These are phyloP conservation scores for Mesorhabditis spiculigera DNA, from an alignment of 2,888 invertebrate genomes.

Conservation along the genomic window DNA sequence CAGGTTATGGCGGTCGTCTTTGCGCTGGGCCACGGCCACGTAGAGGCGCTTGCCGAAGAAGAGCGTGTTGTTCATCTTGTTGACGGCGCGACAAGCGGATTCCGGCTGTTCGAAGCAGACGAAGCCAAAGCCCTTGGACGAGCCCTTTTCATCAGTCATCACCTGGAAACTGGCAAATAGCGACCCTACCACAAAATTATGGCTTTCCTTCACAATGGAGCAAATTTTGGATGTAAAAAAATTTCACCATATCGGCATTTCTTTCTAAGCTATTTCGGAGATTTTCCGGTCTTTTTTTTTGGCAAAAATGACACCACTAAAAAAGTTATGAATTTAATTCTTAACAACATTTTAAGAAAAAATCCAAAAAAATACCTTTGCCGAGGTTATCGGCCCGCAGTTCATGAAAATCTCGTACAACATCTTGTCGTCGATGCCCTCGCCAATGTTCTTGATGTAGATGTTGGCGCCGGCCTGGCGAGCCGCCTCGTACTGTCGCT, in stretches of 20 bases:
- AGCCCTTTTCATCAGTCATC: conserved; percentile 81
- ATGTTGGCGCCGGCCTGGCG: conserved; percentile 82
- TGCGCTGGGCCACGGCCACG: conserved; percentile 95
- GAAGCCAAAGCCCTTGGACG: conserved; percentile 85
- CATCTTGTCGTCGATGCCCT: conserved; percentile 92
- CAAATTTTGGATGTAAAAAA: too few species aligned
- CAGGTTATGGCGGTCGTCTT: conserved; percentile 96
- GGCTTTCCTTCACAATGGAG: too few species aligned
- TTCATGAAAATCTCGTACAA: conserved; percentile 89
- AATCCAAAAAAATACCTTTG: conserved; percentile 71
- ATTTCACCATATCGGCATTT: conserved; percentile 58
- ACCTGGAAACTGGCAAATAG: conserved; percentile 65
- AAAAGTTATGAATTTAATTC: too few species aligned
- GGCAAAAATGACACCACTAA: too few species aligned
- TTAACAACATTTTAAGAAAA: too few species aligned
- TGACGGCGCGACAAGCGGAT: conserved; percentile 94
- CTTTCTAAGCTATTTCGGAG: too few species aligned
- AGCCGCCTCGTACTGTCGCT: conserved; percentile 69
- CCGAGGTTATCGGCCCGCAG: conserved; percentile 97
- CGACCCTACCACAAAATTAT: too few species aligned
- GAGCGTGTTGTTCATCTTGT: conserved; percentile 89
- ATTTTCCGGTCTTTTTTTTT: too few species aligned
- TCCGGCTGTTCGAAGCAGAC: conserved; percentile 96
- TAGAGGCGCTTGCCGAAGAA: conserved; percentile 93
- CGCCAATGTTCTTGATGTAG: conserved; percentile 98